Percentiles rank a stretch among this genome's conserved stretches.
Conservation (phyloP, 1,140 invertebrate genomes). For the Drosophila arizonae region DNA sequence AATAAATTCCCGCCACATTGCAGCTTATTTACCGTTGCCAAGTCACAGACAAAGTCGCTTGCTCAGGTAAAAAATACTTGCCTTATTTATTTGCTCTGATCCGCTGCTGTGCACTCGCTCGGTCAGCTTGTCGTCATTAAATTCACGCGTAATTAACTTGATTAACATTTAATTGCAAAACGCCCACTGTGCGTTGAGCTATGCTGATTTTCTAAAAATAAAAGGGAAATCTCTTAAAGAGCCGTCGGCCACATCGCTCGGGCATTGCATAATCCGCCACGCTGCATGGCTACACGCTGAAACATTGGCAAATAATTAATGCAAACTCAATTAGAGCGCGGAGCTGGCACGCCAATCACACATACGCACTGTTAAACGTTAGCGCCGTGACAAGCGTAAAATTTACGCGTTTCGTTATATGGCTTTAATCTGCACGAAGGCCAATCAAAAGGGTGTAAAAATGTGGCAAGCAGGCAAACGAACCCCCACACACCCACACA, state of each 20-base stretch:
- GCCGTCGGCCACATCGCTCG: background rate
- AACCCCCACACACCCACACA: background rate
- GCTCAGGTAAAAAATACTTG: background rate
- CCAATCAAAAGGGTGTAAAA: slow-evolving; percentile 73
- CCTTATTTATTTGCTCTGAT: background rate
- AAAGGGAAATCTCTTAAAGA: slow-evolving; percentile 30
- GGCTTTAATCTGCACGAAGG: slow-evolving; percentile 59
- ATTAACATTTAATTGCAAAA: slow-evolving; percentile 46
- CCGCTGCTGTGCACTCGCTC: background rate
- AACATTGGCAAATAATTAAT: slow-evolving; percentile 4
- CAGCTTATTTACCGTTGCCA: background rate
- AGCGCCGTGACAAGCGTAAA: slow-evolving; percentile 46
- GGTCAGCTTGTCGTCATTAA: slow-evolving; percentile 8
- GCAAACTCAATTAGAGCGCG: slow-evolving; percentile 11
- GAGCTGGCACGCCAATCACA: slow-evolving; percentile 34
- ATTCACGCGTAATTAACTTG: slow-evolving; percentile 35
- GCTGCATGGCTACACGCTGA: background rate
- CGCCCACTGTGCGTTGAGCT: background rate
- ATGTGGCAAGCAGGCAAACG: slow-evolving; percentile 8
- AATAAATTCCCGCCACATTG: slow-evolving; percentile 8
- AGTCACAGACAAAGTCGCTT: background rate
- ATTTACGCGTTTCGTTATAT: slow-evolving; percentile 60
- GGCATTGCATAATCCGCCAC: slow-evolving; percentile 12
- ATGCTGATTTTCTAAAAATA: slow-evolving; percentile 25
- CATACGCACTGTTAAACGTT: slow-evolving; percentile 54